Conservation (phyloP, 2,888 invertebrate species). For the Chirona hameri region DNA sequence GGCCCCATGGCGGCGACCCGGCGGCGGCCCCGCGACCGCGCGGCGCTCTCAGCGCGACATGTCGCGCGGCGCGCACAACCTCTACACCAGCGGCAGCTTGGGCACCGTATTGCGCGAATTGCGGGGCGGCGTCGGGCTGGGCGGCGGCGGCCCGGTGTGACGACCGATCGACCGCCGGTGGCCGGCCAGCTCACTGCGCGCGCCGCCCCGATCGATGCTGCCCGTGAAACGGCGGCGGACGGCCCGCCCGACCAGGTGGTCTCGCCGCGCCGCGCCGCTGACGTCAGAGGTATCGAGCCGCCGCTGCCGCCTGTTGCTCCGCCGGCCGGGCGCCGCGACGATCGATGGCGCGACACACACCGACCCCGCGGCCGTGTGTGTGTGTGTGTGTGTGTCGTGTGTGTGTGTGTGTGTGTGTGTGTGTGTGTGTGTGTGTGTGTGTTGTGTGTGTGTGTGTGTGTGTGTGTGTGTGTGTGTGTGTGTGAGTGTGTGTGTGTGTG, state of each 20-base stretch:
- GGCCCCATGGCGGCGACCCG: background rate
- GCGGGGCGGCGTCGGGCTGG: background rate
- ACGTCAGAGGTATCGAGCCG: constrained; percentile 23
- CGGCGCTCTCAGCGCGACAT: background rate
- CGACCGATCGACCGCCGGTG: background rate
- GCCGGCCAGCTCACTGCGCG: background rate
- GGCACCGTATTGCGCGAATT: background rate
- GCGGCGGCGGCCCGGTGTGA: background rate
- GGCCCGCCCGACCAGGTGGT: background rate
- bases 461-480: too few relatives aligned
- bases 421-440: too few relatives aligned
- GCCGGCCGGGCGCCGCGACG: background rate
- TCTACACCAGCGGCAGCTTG: too few relatives aligned
- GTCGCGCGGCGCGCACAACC: background rate
- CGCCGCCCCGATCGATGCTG: constrained; percentile 10
- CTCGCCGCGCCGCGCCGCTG: background rate
- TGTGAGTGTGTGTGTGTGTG: too few relatives aligned
- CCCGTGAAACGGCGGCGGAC: constrained; percentile 3
- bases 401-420: too few relatives aligned
- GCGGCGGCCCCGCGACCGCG: background rate
- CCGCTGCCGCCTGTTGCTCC: background rate
- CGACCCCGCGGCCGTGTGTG: background rate
- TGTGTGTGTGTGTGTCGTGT: too few relatives aligned
- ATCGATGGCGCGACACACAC: background rate
- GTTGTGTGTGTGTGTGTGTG: too few relatives aligned